These are phyloP conservation scores for Bryconaethiops microstoma DNA, from an alignment of 2,797 vertebrate species.

Conservation along the genomic window DNA sequence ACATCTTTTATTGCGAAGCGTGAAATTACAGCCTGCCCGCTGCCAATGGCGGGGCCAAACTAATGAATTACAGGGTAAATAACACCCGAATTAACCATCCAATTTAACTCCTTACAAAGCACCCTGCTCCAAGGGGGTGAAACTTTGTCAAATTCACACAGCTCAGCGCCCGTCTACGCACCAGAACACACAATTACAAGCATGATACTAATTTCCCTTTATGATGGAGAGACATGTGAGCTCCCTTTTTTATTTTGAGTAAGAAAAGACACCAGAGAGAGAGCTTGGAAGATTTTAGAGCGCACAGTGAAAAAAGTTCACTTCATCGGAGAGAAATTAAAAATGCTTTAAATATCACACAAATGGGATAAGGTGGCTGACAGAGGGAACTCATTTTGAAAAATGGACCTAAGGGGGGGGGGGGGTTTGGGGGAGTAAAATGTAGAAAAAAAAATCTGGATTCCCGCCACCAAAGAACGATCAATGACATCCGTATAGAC, in stretches of 20 bases:
- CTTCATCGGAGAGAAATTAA: neutral
- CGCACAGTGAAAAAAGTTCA: slow-evolving; percentile 19
- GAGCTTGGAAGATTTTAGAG: slow-evolving; percentile 19
- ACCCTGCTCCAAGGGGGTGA: slow-evolving; percentile 63
- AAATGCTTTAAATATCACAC: slow-evolving; percentile 2
- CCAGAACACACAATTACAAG: slow-evolving; percentile 70
- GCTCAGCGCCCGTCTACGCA: slow-evolving; percentile 64
- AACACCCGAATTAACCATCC: slow-evolving; percentile 96
- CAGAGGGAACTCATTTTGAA: neutral
- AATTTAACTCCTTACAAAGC: slow-evolving; percentile 92
- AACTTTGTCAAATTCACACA: slow-evolving; percentile 68
- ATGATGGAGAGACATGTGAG: slow-evolving; percentile 45
- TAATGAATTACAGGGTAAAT: slow-evolving; percentile 99
- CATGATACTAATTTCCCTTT: slow-evolving; percentile 62
- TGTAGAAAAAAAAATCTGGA: neutral
- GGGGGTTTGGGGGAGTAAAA: neutral
- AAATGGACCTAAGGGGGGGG: neutral
- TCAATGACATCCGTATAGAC: neutral
- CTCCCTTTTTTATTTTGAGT: slow-evolving; percentile 29
- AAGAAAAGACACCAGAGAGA: neutral
- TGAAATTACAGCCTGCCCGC: slow-evolving; percentile 99
- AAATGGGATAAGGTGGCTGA: neutral
- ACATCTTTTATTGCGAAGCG: slow-evolving; percentile 99
- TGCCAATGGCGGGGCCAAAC: slow-evolving; percentile 91
- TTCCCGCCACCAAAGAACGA: neutral